Evolutionary conservation across 2,113 vertebrate species (phyloP).

Genomic region (Anser cygnoides): DNA sequence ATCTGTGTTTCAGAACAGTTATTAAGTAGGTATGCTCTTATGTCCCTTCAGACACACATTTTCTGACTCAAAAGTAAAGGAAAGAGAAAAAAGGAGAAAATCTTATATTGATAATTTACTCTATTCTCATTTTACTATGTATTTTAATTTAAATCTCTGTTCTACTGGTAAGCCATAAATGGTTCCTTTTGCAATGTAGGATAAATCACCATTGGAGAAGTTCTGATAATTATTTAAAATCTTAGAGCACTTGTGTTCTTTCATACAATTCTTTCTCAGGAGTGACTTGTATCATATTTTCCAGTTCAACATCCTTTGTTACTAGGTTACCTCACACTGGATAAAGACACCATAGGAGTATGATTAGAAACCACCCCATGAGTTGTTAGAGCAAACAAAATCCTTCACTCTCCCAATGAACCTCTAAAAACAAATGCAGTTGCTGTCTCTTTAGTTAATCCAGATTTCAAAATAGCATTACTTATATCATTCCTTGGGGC

Average conservation of each 20-base stretch:
- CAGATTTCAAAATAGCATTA: neutral
- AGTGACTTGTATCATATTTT: neutral
- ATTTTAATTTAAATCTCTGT: neutral
- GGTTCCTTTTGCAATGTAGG: neutral
- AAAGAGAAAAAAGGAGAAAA: neutral
- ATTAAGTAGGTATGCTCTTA: slow-evolving; percentile 24
- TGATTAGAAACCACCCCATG: neutral
- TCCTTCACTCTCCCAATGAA: neutral
- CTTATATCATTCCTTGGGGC: neutral
- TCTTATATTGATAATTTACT: neutral
- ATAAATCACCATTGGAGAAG: neutral
- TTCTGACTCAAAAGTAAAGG: neutral
- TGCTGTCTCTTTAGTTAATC: neutral
- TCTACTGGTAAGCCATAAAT: neutral
- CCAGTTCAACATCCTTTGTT: neutral
- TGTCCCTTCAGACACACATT: neutral
- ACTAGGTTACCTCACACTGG: neutral
- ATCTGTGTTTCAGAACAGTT: slow-evolving; percentile 34
- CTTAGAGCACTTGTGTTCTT: neutral
- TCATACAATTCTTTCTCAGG: neutral
- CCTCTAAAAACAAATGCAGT: neutral
- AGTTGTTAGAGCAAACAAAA: neutral
- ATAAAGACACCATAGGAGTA: neutral
- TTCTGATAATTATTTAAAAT: neutral
- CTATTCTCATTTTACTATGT: neutral